Evolutionary conservation across 2,113 vertebrate species (phyloP), one percentile per base, ranked within the genome.

Genomic region (Syngnathus typhle): DNA sequence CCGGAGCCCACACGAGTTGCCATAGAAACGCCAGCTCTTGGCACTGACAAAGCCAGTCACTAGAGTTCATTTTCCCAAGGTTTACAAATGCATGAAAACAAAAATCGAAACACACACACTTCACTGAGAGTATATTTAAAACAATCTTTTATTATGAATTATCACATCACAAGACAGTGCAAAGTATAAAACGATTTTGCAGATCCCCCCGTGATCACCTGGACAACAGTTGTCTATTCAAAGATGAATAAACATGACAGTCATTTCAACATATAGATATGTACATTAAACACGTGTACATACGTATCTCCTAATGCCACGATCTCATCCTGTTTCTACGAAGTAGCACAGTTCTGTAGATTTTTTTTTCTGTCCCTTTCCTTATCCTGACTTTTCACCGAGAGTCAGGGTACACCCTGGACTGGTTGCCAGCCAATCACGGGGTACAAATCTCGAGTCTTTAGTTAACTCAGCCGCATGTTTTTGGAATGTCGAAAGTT

Each of bases 1-100:
- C 67, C 66, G 71, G 71, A 79, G 81, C 82, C 74, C 74, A 77
- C 60, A 37, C 65, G 80, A 70, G 84, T 88, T 88, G 65, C 85
- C 84, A 88, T 89, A 74, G 88, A 77, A 87, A 88, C 87, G 13
- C 61, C 39, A 39, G 55, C 7, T 19, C 69, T 73, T 64, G 60
- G 71, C 67, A 79, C 75, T 69, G 66, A 77, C 72, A 44, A 77
- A 69, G 76, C 44, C 0, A 9, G 69, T 69, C 68, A 60, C 11
- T 52, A 60, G 62, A 70, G 69, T 73, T 78, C 56, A 73, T 73
- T 73, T 72, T 67, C 66, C 5, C 66, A 47, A 27, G 73, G 70
- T 77, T 80, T 56, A 56, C 61, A 68, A 67, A 58, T 54, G 55
- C 61, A 65, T 43, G 58, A 36, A 65, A 84, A 71, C 46, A 46